phyloP scores from a whole-genome alignment of 2,888 invertebrate species.

The Aporophyla nigra region DNA sequence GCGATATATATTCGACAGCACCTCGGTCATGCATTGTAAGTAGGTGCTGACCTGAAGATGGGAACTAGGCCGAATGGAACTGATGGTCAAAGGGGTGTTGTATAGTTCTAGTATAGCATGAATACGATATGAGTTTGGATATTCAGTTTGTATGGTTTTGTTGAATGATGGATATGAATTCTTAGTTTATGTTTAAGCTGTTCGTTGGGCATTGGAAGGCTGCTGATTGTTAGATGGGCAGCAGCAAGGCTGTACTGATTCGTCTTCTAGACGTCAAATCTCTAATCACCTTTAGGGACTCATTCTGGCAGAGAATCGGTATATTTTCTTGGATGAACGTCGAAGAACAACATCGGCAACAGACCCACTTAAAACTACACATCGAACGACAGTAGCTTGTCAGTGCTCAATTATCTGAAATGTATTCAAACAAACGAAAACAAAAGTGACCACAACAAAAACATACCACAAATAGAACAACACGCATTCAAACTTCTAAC shows the following conservation, averaged over 20 bases:
- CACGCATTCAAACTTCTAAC: conserved; percentile 13
- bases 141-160: neutral
- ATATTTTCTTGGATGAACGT: too few relatives aligned
- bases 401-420: too few relatives aligned
- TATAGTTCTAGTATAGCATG: conserved; percentile 28
- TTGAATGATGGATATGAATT: conserved; percentile 8
- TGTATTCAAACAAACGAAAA: too few relatives aligned
- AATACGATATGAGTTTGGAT: conserved; percentile 44
- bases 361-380: too few relatives aligned
- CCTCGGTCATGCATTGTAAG: conserved; percentile 78
- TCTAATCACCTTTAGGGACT: too few relatives aligned
- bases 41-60: conserved; percentile 69
- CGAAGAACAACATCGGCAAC: too few relatives aligned
- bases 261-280: too few relatives aligned
- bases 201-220: too few relatives aligned
- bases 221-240: too few relatives aligned
- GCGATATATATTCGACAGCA: conserved; percentile 72
- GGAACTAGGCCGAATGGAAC: conserved; percentile 52
- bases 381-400: too few relatives aligned
- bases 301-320: too few relatives aligned
- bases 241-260: too few relatives aligned
- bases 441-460: neutral
- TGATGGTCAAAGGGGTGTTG: conserved; percentile 59
- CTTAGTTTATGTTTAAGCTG: neutral
- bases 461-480: conserved; percentile 22